Evolutionary conservation across 2,113 vertebrate genomes (phyloP), one percentile per base, ranked within the genome.

Genomic region (Todiramphus saurophagus): DNA sequence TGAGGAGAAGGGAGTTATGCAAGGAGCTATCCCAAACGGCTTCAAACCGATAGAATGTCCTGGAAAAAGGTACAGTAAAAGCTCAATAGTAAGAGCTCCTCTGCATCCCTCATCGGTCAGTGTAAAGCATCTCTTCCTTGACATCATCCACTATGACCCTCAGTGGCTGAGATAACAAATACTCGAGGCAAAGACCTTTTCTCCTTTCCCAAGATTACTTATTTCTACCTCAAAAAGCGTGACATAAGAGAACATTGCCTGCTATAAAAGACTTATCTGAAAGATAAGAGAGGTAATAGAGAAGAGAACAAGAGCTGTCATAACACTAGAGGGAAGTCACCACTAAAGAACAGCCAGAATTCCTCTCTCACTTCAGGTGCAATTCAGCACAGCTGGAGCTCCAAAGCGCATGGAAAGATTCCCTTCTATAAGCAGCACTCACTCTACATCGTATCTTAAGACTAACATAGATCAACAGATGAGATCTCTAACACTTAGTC

Each of bases 11-110:
- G 59, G 99, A 99, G 97, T 99, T 99, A 93, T 99, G 99, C 86
- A 99, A 97, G 31, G 99, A 99, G 97, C 99, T 99, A 89, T 99
- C 99, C 99, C 99, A 99, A 80, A 99, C 99, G 0, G 99, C 99
- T 97, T 99, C 99, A 11, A 99, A 99, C 5, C 99, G 98, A 96
- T 99, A 99, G 94, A 99, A 99, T 48, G 99, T 99, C 96, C 99
- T 99, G 91, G 18, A 82, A 92, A 63, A 79, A 30, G 64, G 62
- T 23, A 94, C 41, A 94, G 64, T 5, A 75, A 39, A 43, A 78
- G 30, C 33, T 92, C 43, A 86, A 6, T 16, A 63, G 70, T 17
- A 41, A 39, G 28, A 56, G 48, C 12, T 72, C 35, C 50, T 82
- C 64, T n/a, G 37, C n/a, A 67, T 19, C 59, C 66, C 55, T 48